Evolutionary conservation across 1,140 invertebrate species (phyloP), one percentile per base, ranked within the genome.

Genomic region (Bombus ignitus): DNA sequence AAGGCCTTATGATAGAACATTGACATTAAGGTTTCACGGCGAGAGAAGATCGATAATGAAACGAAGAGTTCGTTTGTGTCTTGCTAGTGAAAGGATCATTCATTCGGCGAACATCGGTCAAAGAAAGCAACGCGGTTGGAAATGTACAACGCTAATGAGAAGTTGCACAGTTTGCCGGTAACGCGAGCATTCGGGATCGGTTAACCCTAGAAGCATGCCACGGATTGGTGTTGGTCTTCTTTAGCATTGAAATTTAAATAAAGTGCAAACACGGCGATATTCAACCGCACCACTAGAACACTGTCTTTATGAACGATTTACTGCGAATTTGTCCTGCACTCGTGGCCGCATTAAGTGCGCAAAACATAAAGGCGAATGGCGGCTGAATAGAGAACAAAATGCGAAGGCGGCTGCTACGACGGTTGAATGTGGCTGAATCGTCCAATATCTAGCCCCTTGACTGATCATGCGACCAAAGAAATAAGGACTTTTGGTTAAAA

Each of bases 221-320:
- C 18, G 37, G 13, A 25, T 28, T 25, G 35, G 22, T 13, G 76
- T 70, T 47, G 39, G 28, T 37, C 35, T 81, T 59, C n/a, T 65
- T 68, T 59, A 22, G 12, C 62, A 87, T 88, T 88, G 65, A 84
- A 88, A 87, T 84, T 87, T 74, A 79, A 78, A 87, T 83, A 90
- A 88, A 86, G 53, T 62, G 82, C 66, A 10, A 53, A 85, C 77
- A 81, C 59, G 66, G 42, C 32, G 77, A 76, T 62, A 83, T 57
- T 79, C 71, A 39, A 66, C n/a, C 65, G n/a, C 62, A 6, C 15
- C n/a, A n/a, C 35, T 28, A 44, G 35, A 71, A 39, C 37, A 62
- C 78, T 77, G 35, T 87, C 78, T 87, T 91, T 75, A 87, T 78
- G 78, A 90, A 76, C 73, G 81, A 91, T 90, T 89, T 90, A 86